Percentiles rank a stretch among this genome's conserved stretches.
phyloP scores from a whole-genome alignment of 2,888 invertebrate species.

The Fragum whitleyi region DNA sequence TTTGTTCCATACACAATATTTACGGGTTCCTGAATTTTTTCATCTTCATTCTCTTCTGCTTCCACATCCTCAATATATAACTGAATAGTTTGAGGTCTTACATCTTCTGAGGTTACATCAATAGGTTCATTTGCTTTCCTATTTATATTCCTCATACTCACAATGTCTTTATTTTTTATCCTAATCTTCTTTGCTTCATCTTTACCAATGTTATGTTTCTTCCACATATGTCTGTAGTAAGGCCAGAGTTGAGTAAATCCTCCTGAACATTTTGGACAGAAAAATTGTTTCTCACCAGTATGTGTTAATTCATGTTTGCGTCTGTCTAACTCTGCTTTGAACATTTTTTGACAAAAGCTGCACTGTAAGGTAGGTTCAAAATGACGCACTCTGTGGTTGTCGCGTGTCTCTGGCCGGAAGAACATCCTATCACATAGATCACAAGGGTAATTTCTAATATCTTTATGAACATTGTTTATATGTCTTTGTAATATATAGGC shows the following conservation, averaged over 20 bases:
- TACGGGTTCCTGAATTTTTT: background rate
- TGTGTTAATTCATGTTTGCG: slow-evolving; percentile 59
- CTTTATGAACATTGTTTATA: slow-evolving; percentile 43
- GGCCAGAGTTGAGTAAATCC: slow-evolving; percentile 56
- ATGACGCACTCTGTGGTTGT: slow-evolving; percentile 49
- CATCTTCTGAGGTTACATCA: background rate
- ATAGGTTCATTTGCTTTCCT: background rate
- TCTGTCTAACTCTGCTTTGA: slow-evolving; percentile 53
- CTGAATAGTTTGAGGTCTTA: background rate
- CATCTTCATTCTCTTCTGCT: background rate
- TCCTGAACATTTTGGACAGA: slow-evolving; percentile 48
- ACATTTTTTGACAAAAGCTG: slow-evolving; percentile 48
- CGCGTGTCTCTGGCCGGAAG: slow-evolving; percentile 43
- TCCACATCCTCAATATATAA: background rate
- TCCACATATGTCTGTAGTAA: slow-evolving; percentile 58
- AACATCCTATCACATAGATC: slow-evolving; percentile 45
- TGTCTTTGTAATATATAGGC: slow-evolving; percentile 49
- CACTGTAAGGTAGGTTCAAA: slow-evolving; percentile 49
- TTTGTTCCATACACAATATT: slow-evolving; percentile 4
- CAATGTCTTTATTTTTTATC: slow-evolving; percentile 49
- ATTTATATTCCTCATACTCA: slow-evolving; percentile 39
- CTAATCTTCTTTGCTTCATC: slow-evolving; percentile 54
- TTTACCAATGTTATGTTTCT: slow-evolving; percentile 48
- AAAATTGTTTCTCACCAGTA: slow-evolving; percentile 53
- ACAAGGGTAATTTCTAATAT: slow-evolving; percentile 43